These are phyloP conservation scores for Rallus crepitans DNA, from an alignment of 2,797 vertebrate genomes.

Conservation along the genomic window DNA sequence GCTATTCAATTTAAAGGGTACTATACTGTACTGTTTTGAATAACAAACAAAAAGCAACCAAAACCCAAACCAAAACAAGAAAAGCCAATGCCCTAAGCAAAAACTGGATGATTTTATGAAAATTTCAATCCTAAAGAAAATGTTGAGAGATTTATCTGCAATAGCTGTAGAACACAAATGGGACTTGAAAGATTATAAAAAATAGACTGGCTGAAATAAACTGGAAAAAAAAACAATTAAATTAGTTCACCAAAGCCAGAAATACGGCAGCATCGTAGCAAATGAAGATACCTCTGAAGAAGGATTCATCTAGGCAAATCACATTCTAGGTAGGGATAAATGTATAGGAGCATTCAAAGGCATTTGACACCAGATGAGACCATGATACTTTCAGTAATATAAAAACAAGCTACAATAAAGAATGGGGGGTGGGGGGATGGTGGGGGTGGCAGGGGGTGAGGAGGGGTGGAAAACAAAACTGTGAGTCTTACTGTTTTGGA, in stretches of 20 bases:
- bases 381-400: background rate
- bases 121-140: background rate
- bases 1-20: background rate
- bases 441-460: too few relatives aligned
- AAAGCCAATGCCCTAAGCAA: accelerated
- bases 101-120: background rate
- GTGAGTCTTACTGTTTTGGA: background rate
- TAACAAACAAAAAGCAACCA: background rate
- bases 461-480: too few relatives aligned
- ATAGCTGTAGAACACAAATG: background rate
- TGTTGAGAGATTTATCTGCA: background rate
- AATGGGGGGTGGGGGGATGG: too few relatives aligned
- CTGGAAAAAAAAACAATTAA: background rate
- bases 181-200: background rate
- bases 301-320: background rate
- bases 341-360: background rate
- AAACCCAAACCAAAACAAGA: accelerated
- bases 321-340: background rate
- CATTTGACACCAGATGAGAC: background rate
- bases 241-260: background rate
- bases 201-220: background rate
- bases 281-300: background rate
- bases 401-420: background rate
- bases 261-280: background rate
- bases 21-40: background rate